Conservation (phyloP, 2,888 invertebrate genomes). For the Euphydryas editha region DNA sequence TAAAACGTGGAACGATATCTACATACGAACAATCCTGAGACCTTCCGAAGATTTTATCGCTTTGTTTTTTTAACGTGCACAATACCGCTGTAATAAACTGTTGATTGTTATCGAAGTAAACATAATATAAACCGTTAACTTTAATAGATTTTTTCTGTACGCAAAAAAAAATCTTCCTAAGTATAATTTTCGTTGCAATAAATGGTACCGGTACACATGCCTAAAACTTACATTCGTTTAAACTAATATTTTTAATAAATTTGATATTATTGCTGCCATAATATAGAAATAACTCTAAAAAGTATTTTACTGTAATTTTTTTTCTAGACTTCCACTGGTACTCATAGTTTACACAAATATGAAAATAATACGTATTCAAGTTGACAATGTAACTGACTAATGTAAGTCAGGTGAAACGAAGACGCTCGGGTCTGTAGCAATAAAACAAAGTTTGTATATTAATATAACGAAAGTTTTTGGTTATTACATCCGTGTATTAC, state of each 20-base stretch:
- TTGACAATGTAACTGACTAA: neutral
- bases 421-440: constrained; percentile 21
- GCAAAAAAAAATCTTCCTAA: neutral
- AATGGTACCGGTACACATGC: neutral
- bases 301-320: no score
- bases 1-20: constrained; percentile 55
- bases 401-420: constrained; percentile 15
- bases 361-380: neutral
- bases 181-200: neutral
- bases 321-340: no score
- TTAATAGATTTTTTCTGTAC: constrained; percentile 19
- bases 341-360: neutral
- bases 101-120: constrained; percentile 24
- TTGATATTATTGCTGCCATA: no score
- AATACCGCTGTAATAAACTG: constrained; percentile 23
- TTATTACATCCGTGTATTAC: constrained; percentile 42
- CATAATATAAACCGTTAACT: constrained; percentile 22
- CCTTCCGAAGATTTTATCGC: constrained; percentile 46
- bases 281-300: no score
- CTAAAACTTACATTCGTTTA: neutral
- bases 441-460: constrained; percentile 43
- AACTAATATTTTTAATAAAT: no score
- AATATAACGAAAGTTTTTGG: constrained; percentile 39
- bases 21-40: constrained; percentile 45
- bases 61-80: constrained; percentile 25